Evolutionary conservation across 2,113 vertebrate genomes (phyloP).

Genomic region (Alectura lathami): DNA sequence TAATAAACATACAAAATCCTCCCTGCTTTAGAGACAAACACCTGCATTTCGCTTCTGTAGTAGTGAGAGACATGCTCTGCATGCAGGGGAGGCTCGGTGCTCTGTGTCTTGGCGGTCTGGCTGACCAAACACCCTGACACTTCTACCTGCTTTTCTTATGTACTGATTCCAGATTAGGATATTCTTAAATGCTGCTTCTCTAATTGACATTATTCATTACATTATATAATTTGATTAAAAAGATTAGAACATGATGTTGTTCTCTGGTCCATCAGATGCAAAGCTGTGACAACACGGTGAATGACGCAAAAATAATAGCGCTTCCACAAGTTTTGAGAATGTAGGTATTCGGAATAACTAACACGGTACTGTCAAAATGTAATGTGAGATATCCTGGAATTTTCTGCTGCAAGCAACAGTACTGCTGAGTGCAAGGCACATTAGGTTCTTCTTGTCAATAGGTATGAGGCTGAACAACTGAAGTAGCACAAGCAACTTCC

Average conservation of each 20-base stretch:
- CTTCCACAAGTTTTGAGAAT: background rate
- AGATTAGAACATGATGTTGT: background rate
- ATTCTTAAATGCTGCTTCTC: background rate
- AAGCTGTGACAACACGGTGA: background rate
- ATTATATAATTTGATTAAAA: background rate
- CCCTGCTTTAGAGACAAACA: background rate
- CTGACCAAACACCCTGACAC: background rate
- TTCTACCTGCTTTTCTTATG: background rate
- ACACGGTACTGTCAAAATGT: background rate
- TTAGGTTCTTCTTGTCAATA: background rate
- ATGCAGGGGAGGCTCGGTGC: fast-evolving
- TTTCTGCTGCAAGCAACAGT: background rate
- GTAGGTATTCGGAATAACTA: background rate
- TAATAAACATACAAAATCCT: background rate
- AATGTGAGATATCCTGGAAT: background rate
- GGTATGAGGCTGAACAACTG: background rate
- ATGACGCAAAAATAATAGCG: fast-evolving
- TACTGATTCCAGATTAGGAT: background rate
- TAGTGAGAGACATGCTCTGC: background rate
- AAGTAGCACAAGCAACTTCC: background rate
- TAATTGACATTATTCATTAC: background rate
- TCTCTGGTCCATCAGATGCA: background rate
- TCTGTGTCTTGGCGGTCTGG: background rate
- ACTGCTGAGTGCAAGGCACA: background rate
- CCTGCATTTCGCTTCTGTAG: background rate